Evolutionary conservation across 2,888 invertebrate genomes (phyloP).

Genomic region (Drosophila rubida): DNA sequence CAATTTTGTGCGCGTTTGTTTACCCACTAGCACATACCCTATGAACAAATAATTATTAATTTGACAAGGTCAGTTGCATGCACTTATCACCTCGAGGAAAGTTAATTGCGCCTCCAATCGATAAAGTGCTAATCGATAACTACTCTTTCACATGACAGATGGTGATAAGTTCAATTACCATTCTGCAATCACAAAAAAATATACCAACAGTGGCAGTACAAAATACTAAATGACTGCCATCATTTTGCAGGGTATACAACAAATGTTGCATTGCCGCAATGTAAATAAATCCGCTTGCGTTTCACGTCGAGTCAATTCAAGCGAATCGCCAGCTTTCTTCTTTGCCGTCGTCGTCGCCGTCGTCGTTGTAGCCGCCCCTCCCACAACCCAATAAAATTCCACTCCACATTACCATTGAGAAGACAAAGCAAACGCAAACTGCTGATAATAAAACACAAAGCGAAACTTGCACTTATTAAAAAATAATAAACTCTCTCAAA

Average conservation of each 20-base stretch:
- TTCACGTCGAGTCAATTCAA: conserved; percentile 59
- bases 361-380: background rate
- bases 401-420: conserved; percentile 23
- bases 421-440: conserved; percentile 62
- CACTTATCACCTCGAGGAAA: background rate
- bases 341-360: conserved; percentile 23
- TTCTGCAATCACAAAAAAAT: background rate
- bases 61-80: background rate
- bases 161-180: conserved; percentile 6
- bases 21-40: conserved; percentile 19
- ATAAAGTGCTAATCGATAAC: conserved; percentile 11
- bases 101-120: background rate
- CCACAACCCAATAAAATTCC: background rate
- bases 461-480: conserved; percentile 64
- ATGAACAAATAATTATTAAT: background rate
- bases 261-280: conserved; percentile 18
- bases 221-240: background rate
- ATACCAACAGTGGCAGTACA: background rate
- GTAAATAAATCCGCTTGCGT: conserved; percentile 49
- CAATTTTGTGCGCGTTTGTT: conserved; percentile 22
- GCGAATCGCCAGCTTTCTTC: conserved; percentile 68
- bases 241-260: conserved; percentile 21
- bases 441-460: conserved; percentile 66
- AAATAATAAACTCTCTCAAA: conserved; percentile 62
- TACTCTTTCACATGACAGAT: background rate